Percentiles rank a stretch among this genome's conserved stretches.
phyloP scores from a whole-genome alignment of 2,888 invertebrate species.

The Habrosyne pyritoides region DNA sequence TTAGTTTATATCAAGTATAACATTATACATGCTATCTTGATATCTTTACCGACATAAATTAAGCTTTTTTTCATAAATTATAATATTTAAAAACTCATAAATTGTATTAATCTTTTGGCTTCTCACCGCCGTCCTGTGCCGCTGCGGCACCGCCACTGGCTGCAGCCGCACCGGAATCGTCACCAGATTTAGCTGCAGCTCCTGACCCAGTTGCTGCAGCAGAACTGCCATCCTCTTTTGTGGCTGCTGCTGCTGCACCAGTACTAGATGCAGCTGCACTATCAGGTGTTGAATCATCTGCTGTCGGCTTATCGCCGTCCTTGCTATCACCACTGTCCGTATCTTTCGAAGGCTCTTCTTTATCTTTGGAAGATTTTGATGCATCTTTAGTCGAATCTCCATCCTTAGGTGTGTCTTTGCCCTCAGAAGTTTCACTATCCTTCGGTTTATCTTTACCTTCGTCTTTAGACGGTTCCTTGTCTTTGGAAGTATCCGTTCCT shows the following conservation, averaged over 20 bases:
- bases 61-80: not conserved
- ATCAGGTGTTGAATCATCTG: not conserved
- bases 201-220: not conserved
- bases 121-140: not conserved
- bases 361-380: not conserved
- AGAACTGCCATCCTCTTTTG: not conserved
- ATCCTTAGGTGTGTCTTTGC: not conserved
- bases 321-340: not conserved
- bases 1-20: no score
- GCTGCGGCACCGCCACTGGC: not conserved
- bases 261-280: not conserved
- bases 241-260: not conserved
- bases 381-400: not conserved
- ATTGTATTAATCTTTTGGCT: not conserved
- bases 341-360: not conserved
- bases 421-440: not conserved
- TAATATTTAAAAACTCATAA: not conserved
- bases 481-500: constrained; percentile 3
- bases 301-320: not conserved
- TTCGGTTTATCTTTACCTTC: constrained; percentile 5
- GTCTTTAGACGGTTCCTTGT: not conserved
- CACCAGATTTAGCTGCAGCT: not conserved
- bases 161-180: not conserved
- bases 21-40: no score
- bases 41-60: not conserved